Evolutionary conservation across 1,140 invertebrate genomes (phyloP), one percentile per base, ranked within the genome.

Genomic region (Cephus cinctus): DNA sequence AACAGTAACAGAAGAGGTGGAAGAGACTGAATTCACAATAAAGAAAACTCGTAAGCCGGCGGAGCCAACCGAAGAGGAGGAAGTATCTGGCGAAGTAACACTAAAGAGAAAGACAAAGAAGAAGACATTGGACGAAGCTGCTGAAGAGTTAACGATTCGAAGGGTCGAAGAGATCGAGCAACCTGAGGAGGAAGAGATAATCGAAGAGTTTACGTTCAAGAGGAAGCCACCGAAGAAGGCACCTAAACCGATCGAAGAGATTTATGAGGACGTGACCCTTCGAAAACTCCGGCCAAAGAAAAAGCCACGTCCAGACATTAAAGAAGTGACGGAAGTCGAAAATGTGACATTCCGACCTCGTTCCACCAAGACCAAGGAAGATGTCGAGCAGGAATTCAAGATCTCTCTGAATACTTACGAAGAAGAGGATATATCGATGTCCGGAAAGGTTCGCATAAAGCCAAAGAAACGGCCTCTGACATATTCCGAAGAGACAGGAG

Each of bases 381-480:
- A 90, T 61, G 86, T 91, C 5, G 88, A 91, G 66, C 88, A 91
- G 76, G 88, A 90, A 73, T 91, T 91, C 65, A 90, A 86, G 66
- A 90, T 92, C 54, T 86, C 87, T 19, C 72, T 90, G 35, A 86
- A 90, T 72, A 86, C 86, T 1, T 91, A 91, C 68, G 87, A 88
- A 35, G 89, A 92, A 75, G 89, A 91, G 77, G 87, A 91, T 71
- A 87, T 92, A 51, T 88, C 87, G 4, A 86, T 92, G 83, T 85
- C 86, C 8, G 86, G 87, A 47, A 90, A 88, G 74, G 83, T 90
- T 3, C 87, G 86, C 75, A 52, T 90, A n/a, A 90, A 82, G 52
- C 72, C 85, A 57, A 86, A 85, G 27, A 84, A 82, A 65, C 78
- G 78, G 46, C 81, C 81, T 44, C 76, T 77, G 40, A 88, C 87